Evolutionary conservation across 2,797 vertebrate genomes (phyloP).

Genomic region (Rachycentron canadum): DNA sequence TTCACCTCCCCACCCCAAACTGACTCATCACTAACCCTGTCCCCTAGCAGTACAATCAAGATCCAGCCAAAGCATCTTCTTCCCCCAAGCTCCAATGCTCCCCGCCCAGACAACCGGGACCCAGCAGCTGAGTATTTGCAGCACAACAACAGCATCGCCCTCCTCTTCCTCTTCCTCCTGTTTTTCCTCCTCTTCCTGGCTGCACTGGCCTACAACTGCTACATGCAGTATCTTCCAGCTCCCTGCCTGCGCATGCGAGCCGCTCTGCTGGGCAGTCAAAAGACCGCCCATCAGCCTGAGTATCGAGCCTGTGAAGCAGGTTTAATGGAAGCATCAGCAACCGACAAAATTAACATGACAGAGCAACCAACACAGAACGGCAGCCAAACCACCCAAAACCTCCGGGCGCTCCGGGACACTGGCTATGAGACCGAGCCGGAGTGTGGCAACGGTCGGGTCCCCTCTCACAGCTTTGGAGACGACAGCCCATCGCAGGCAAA

Average conservation of each 20-base stretch:
- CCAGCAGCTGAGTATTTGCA: slow-evolving; percentile 89
- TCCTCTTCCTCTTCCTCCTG: slow-evolving; percentile 93
- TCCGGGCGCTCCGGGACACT: slow-evolving; percentile 90
- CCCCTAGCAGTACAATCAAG: slow-evolving; percentile 74
- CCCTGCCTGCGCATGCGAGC: slow-evolving; percentile 92
- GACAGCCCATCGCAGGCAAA: slow-evolving; percentile 84
- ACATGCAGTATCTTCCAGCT: slow-evolving; percentile 94
- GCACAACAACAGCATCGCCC: slow-evolving; percentile 86
- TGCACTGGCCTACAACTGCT: slow-evolving; percentile 94
- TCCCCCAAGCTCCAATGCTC: slow-evolving; percentile 78
- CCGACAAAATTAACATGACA: slow-evolving; percentile 87
- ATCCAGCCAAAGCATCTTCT: slow-evolving; percentile 79
- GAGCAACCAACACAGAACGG: slow-evolving; percentile 85
- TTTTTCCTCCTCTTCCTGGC: slow-evolving; percentile 93
- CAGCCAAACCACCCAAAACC: slow-evolving; percentile 83
- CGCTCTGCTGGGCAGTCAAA: slow-evolving; percentile 88
- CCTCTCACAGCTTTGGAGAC: slow-evolving; percentile 79
- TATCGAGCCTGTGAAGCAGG: slow-evolving; percentile 92
- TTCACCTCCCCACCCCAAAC: slow-evolving; percentile 81
- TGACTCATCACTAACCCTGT: slow-evolving; percentile 79
- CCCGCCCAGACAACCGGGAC: slow-evolving; percentile 82
- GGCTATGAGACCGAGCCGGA: slow-evolving; percentile 96
- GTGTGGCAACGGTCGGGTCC: slow-evolving; percentile 88
- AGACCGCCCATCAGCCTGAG: slow-evolving; percentile 86
- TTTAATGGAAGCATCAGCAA: slow-evolving; percentile 85